Evolutionary conservation across 2,797 vertebrate species (phyloP).

Genomic region (Tauraco hartlaubi): DNA sequence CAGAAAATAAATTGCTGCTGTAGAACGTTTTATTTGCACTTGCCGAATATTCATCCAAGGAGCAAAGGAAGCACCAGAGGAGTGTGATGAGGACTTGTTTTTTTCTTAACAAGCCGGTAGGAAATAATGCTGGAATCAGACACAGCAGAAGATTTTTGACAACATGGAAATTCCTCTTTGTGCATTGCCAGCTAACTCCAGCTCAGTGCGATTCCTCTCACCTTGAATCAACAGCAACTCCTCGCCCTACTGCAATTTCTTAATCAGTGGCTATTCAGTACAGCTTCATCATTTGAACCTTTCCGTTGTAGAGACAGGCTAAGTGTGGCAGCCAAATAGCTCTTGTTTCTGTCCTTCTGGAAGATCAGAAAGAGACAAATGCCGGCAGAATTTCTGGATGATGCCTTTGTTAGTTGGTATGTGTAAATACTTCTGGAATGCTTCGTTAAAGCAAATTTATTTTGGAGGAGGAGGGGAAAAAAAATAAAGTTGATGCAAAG

Average conservation of each 20-base stretch:
- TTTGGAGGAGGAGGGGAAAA: not conserved
- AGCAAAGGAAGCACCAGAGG: conserved; percentile 38
- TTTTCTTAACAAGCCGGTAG: conserved; percentile 35
- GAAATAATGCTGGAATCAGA: conserved; percentile 39
- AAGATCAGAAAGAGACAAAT: not conserved
- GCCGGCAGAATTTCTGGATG: not conserved
- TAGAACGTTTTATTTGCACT: conserved; percentile 46
- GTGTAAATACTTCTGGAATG: not conserved
- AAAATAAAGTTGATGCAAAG: not conserved
- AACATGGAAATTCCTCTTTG: conserved; percentile 44
- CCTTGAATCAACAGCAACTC: conserved; percentile 28
- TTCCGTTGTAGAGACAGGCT: not conserved
- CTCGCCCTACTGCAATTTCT: not conserved
- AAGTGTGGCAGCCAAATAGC: not conserved
- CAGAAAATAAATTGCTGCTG: conserved; percentile 28
- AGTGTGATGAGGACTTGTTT: conserved; percentile 14
- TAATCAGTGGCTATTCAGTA: conserved; percentile 37
- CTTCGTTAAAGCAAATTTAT: not conserved
- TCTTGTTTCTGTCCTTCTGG: conserved; percentile 51
- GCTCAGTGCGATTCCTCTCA: not conserved
- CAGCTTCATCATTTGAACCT: conserved; percentile 22
- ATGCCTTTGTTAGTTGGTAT: not conserved
- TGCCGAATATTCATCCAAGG: conserved; percentile 37
- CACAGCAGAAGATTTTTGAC: conserved; percentile 33
- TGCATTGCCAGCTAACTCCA: not conserved